Evolutionary conservation across 2,797 vertebrate genomes (phyloP).

Genomic region (Brachyalestes nurse): DNA sequence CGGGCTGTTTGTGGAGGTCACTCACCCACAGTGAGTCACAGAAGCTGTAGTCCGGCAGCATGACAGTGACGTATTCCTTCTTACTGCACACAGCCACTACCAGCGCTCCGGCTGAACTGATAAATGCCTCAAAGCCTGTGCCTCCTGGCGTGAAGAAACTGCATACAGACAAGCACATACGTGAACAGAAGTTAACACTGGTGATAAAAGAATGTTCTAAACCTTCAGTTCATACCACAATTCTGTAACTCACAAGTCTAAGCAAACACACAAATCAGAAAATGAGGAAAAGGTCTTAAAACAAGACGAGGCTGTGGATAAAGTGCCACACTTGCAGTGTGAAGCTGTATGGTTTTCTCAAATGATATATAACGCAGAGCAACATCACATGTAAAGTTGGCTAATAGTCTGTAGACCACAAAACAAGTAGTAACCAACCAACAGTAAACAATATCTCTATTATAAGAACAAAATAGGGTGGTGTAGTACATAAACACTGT

Average conservation of each 20-base stretch:
- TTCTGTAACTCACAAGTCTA: background rate
- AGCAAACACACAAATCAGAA: no score
- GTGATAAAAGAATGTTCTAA: background rate
- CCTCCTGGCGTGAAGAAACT: conserved; percentile 95
- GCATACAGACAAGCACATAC: conserved; percentile 29
- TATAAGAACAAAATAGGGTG: no score
- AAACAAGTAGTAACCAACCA: no score
- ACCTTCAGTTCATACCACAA: background rate
- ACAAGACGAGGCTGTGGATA: no score
- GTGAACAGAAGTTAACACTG: background rate
- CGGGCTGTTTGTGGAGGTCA: conserved; percentile 20
- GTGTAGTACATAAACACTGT: no score
- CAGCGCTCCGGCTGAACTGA: conserved; percentile 86
- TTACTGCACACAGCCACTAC: conserved; percentile 97
- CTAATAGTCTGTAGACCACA: no score
- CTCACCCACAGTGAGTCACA: conserved; percentile 97
- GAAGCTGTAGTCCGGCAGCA: conserved; percentile 94
- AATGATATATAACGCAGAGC: no score
- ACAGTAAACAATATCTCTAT: no score
- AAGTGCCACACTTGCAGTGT: no score
- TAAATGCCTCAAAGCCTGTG: conserved; percentile 95
- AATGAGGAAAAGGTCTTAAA: no score
- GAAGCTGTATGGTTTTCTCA: no score
- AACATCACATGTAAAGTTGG: background rate
- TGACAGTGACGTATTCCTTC: conserved; percentile 96